phyloP scores from a whole-genome alignment of 1,140 invertebrate species.

The Pachypeltis micranthus region DNA sequence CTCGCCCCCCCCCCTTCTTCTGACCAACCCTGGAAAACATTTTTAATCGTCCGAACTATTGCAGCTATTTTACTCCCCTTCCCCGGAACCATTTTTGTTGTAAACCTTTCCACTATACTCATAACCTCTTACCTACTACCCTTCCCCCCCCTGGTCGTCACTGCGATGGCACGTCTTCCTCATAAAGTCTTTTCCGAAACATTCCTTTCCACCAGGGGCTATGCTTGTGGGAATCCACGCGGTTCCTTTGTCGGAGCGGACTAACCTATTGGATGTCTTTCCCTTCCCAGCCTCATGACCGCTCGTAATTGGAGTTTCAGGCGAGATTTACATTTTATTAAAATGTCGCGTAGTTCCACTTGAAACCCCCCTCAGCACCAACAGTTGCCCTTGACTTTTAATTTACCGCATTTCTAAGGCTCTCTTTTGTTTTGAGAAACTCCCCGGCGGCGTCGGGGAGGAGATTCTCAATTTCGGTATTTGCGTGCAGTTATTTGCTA shows the following conservation, averaged over 20 bases:
- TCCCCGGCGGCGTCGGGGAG: no score
- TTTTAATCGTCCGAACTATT: constrained; percentile 5
- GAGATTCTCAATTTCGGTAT: no score
- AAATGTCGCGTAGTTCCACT: neutral
- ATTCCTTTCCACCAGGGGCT: neutral
- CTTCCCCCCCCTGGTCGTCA: neutral
- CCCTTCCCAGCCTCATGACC: neutral
- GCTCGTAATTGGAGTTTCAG: constrained; percentile 1
- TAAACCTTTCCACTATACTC: neutral
- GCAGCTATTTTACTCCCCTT: no score
- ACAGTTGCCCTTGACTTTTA: neutral
- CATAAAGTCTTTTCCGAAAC: constrained; percentile 5
- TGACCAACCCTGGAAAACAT: neutral
- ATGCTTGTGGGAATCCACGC: neutral
- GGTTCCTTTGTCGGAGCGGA: neutral
- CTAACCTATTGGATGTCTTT: no score
- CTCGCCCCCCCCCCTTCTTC: no score
- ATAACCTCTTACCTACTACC: neutral
- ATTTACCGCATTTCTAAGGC: neutral
- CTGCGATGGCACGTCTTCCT: no score
- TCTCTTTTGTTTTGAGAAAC: no score
- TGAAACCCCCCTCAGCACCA: neutral
- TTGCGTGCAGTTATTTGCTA: no score
- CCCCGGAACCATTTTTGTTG: constrained; percentile 4
- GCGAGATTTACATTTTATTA: constrained; percentile 8